Conservation (phyloP, 1,140 invertebrate genomes). For the Neodiprion lecontei region DNA sequence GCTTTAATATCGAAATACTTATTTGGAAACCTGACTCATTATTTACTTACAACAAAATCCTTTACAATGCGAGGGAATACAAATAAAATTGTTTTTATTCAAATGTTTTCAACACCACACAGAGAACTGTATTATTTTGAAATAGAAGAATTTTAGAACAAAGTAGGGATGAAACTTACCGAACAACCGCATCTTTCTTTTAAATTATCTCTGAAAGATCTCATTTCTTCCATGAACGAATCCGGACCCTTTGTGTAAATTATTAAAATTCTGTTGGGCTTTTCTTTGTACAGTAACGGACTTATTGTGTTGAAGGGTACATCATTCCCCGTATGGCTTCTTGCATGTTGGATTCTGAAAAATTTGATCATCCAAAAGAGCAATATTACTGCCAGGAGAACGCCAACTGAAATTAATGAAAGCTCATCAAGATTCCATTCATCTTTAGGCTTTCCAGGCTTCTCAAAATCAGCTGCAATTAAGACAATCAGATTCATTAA, state of each 20-base stretch:
- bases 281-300: neutral
- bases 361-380: neutral
- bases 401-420: too few species aligned
- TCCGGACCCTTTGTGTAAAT: neutral
- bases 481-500: too few species aligned
- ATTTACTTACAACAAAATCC: neutral
- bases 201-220: neutral
- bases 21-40: neutral
- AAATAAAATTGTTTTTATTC: neutral
- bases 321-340: neutral
- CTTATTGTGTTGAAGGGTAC: too few species aligned
- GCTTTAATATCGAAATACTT: too few species aligned
- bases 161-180: neutral
- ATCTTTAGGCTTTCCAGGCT: too few species aligned
- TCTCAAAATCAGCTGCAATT: too few species aligned
- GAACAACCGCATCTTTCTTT: neutral
- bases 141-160: neutral
- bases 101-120: neutral
- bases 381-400: neutral
- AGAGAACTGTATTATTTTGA: neutral
- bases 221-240: neutral
- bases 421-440: too few species aligned
- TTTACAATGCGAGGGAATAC: too few species aligned
- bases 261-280: neutral
- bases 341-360: neutral